phyloP scores from a whole-genome alignment of 2,113 vertebrate genomes.

The Archilochus colubris region DNA sequence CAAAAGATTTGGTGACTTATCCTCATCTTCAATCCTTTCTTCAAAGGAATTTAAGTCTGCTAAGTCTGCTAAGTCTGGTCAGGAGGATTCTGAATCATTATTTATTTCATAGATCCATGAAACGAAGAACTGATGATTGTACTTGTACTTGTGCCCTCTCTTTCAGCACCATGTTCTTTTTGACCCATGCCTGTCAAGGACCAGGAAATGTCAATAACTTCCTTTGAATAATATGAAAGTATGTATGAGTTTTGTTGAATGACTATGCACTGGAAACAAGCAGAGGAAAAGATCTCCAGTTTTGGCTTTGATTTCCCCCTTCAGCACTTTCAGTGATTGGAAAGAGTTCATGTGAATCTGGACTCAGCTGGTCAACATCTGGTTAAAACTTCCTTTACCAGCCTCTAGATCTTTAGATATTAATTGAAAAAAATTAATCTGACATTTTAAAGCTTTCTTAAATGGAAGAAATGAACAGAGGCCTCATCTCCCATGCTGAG shows the following conservation, averaged over 20 bases:
- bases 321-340: neutral
- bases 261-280: neutral
- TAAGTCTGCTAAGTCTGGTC: neutral
- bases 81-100: neutral
- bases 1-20: neutral
- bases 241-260: neutral
- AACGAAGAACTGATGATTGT: neutral
- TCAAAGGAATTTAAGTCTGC: constrained; percentile 23
- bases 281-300: neutral
- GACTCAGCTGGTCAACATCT: neutral
- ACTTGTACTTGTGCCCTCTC: neutral
- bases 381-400: neutral
- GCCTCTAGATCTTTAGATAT: neutral
- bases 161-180: neutral
- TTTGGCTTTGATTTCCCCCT: neutral
- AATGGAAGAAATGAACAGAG: neutral
- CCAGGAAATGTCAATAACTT: neutral
- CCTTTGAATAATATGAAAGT: neutral
- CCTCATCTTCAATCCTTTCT: constrained; percentile 13
- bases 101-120: neutral
- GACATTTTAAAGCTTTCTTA: neutral
- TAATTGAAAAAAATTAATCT: neutral
- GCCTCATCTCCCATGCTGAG: neutral
- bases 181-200: neutral
- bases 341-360: neutral